Evolutionary conservation across 2,113 vertebrate genomes (phyloP).

Genomic region (Deroptyus accipitrinus): DNA sequence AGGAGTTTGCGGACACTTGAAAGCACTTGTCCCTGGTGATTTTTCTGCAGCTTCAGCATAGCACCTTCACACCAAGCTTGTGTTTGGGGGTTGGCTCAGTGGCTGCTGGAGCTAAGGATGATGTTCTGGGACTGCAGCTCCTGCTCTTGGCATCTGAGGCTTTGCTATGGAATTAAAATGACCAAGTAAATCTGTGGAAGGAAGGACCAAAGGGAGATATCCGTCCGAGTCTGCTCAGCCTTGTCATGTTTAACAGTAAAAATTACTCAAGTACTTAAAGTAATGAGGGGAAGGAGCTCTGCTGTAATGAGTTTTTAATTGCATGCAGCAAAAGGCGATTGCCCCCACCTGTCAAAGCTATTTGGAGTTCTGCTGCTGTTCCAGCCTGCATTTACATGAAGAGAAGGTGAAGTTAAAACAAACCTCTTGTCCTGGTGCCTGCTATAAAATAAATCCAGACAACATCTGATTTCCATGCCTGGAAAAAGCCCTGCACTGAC

Average conservation of each 20-base stretch:
- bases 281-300: constrained; percentile 27
- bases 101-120: background rate
- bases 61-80: rapidly evolving
- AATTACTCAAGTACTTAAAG: constrained; percentile 28
- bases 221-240: background rate
- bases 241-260: constrained; percentile 1
- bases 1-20: background rate
- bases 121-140: background rate
- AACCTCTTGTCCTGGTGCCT: background rate
- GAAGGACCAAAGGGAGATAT: background rate
- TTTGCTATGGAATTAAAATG: background rate
- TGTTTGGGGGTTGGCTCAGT: rapidly evolving
- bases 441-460: background rate
- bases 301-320: constrained; percentile 48
- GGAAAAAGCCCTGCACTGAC: background rate
- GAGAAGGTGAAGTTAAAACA: background rate
- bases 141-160: background rate
- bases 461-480: background rate
- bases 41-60: background rate
- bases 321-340: background rate
- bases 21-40: background rate
- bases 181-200: background rate
- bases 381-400: background rate
- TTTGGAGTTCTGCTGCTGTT: background rate
- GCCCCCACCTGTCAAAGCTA: background rate